Base-by-base conservation (phyloP, 64 coral and sea anemone genomes). In the Cladopsammia gracilis region DNA sequence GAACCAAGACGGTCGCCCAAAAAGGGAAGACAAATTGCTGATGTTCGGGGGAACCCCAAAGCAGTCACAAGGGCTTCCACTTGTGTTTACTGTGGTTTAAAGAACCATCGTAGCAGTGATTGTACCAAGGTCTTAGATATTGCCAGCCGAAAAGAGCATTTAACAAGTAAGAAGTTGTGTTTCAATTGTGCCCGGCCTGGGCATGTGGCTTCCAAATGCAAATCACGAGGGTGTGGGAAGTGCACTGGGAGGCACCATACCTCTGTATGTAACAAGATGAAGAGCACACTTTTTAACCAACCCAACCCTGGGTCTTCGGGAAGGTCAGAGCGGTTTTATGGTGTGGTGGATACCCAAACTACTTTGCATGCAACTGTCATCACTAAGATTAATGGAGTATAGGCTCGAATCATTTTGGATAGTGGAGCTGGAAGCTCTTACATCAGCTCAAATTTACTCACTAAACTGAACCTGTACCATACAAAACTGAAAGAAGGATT, bases 401-500 rank as follows among this genome's bases (percentile, higher is more conserved):
- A 73, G 56, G 89, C 83, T 20, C 75, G 89, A 12, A 78, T 91
- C 56, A 95, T 91, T 82, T 60, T 95, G 7, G 82, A 95, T 48
- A 95, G 65, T 42, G 82, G 88, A 88, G 88, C 88, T 46, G 56
- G 89, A 34, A 91, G 83, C 58, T 95, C 82, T 4, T 95, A 91
- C 50, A 95, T 96, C 20, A 86, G 79, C 48, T 71, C 76, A 46
- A 86, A 77, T 75, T 76, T 94, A 3, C 49, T 90, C 18, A 85
- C 53, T 42, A 62, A 95, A 64, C 54, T 95, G n/a, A 90, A 86
- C 60, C 78, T 3, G 86, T 77, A 43, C 93, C 87, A 45, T 54
- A 25, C 56, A 59, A n/a, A 46, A 76, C 52, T 70, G 71, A 95
- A 64, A 88, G 86, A 52, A 76, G 93, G 49, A 57, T 85, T 5